phyloP scores from a whole-genome alignment of 1,140 invertebrate species.

The Wiebesia pumilae region DNA sequence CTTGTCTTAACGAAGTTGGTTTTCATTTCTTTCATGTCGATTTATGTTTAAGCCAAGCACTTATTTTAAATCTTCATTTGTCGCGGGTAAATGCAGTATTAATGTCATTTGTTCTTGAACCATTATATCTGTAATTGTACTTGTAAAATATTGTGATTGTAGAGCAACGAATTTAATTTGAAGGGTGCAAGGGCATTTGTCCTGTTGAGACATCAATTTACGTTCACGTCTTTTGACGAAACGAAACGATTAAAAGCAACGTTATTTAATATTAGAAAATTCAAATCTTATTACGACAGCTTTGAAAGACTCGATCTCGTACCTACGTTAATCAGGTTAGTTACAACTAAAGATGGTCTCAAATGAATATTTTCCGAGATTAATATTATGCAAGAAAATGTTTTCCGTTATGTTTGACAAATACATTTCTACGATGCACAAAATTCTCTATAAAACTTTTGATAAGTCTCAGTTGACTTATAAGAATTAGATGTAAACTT shows the following conservation, averaged over 20 bases:
- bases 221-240: background rate
- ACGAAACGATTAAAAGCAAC: background rate
- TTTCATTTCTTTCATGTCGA: slow-evolving; percentile 24
- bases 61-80: slow-evolving; percentile 28
- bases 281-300: too few species aligned
- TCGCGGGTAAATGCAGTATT: slow-evolving; percentile 65
- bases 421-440: too few species aligned
- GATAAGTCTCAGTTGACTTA: background rate
- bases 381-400: background rate
- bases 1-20: slow-evolving; percentile 4
- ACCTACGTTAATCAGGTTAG: too few species aligned
- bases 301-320: too few species aligned
- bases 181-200: background rate
- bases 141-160: slow-evolving; percentile 37
- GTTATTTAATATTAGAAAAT: too few species aligned
- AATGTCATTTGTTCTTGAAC: slow-evolving; percentile 53
- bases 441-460: too few species aligned
- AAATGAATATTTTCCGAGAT: background rate
- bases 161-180: background rate
- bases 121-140: background rate
- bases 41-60: slow-evolving; percentile 26
- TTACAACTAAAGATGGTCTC: background rate
- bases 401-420: too few species aligned
- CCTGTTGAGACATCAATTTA: background rate
- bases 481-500: background rate